Base-by-base conservation (phyloP, 2,797 vertebrate genomes). In the Loris lydekkerianus region DNA sequence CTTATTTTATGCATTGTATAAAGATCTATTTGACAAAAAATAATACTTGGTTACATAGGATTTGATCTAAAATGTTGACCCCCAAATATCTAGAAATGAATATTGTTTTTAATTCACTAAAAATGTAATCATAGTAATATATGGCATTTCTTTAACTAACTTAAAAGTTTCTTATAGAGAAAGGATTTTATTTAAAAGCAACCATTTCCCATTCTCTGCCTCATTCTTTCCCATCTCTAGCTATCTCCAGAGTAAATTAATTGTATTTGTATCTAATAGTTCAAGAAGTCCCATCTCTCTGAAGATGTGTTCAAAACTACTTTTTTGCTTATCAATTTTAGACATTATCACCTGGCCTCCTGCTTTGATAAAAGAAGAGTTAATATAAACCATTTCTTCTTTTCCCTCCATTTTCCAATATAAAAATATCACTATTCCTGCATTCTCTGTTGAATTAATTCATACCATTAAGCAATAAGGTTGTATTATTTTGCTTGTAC, bases 211-310 rank as follows among this genome's bases (percentile, higher is more conserved):
- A 63, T 77, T 60, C 27, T 18, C 17, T 93, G 37, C 2, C 20
- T 61, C 15, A 40, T 94, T 91, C 11, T 81, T 86, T 85, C 29
- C 53, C 10, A 60, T 4, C 1, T 34, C 7, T 5, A 27, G 56
- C 10, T 53, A 31, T 84, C 46, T 83, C 60, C 43, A 81, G 84
- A 93, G 61, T 70, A 94, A 95, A 95, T 65, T 58, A 43, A 46
- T 15, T 23, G 37, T n/a, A 21, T 92, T 43, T 93, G 60, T 94
- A 93, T 90, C 92, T 95, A 82, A 89, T 78, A 86, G 73, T 81
- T 92, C 10, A 84, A 23, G 75, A 80, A 72, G 61, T 40, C 11
- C 7, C 6, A 49, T 75, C 27, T 94, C 34, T 94, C 61, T 76
- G 86, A 81, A 49, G 3, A 29, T 13, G 8, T 40, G 25, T 67